Base-by-base conservation (phyloP, 2,797 vertebrate genomes). In the Tolypeutes matacus region DNA sequence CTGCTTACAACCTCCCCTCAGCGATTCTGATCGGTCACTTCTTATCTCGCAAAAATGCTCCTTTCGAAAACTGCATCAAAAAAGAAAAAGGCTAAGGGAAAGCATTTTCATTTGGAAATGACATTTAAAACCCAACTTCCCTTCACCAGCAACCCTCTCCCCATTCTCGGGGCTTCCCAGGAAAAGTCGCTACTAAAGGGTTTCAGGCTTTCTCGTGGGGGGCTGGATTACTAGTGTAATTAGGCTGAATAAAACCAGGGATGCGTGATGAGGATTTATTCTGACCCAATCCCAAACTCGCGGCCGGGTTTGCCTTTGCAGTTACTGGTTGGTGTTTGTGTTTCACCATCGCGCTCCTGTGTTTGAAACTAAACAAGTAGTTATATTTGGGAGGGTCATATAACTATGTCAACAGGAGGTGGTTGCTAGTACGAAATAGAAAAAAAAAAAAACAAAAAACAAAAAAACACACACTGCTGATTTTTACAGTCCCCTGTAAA, bases 21-120 rank as follows among this genome's bases (percentile, higher is more conserved):
- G 97, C 97, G 98, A 98, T 98, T 98, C 96, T 97, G 98, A 98
- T 98, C 98, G 97, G 98, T 98, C 98, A 98, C 97, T 98, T 98
- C 98, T 98, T 98, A 98, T 98, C 97, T 96, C 88, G 34, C 73
- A 94, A 96, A 97, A 97, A 98, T 96, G 98, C 98, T 98, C 97
- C 97, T 98, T 98, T 98, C 77, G 93, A 98, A 98, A 98, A 97
- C 96, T 95, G 96, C 89, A 97, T 98, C 83, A 97, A 96, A 97
- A 98, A 96, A 86, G 0, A 36, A 95, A 97, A 97, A 93, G 73
- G 87, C 89, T 72, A 21, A 93, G 90, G 88, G 95, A 97, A 98
- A 97, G 97, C 96, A 95, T 97, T 98, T 98, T 97, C 96, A 93
- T 96, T 95, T 94, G 93, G 90, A 97, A 98, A 92, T 96, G 97